Evolutionary conservation across 2,888 invertebrate genomes (phyloP).

Genomic region (Alitta virens): DNA sequence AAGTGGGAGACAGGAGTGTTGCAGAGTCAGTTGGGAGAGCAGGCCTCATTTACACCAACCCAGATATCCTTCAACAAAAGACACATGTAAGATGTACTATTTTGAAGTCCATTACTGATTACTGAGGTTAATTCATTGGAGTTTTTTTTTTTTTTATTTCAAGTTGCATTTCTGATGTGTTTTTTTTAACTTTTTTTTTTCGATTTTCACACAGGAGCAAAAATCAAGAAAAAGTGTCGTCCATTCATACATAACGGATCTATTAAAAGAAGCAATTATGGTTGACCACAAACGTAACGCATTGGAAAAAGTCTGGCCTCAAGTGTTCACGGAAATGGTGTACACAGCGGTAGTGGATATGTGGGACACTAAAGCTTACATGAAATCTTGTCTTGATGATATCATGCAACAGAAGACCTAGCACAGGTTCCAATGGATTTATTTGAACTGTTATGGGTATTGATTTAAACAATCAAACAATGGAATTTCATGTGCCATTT

Average conservation of each 20-base stretch:
- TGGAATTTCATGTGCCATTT: no score
- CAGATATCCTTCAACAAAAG: conserved; percentile 22
- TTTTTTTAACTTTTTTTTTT: no score
- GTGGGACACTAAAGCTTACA: conserved; percentile 41
- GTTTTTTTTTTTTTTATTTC: no score
- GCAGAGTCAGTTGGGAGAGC: conserved; percentile 48
- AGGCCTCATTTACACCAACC: conserved; percentile 38
- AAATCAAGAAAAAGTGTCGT: conserved; percentile 36
- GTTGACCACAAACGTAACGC: conserved; percentile 45
- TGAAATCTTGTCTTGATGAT: conserved; percentile 46
- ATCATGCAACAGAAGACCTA: conserved; percentile 34
- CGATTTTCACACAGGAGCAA: conserved; percentile 31
- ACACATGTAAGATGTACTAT: conserved; percentile 26
- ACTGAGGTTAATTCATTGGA: no score
- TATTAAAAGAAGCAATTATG: conserved; percentile 44
- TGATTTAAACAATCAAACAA: no score
- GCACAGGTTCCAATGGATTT: conserved; percentile 4
- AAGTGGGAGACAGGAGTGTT: conserved; percentile 38
- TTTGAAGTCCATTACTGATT: no score
- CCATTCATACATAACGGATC: conserved; percentile 39
- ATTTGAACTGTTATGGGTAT: no score
- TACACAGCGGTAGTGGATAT: conserved; percentile 44
- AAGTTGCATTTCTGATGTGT: no score
- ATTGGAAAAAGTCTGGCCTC: conserved; percentile 46
- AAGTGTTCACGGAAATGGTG: conserved; percentile 46